Evolutionary conservation across 1,140 invertebrate species (phyloP), one percentile per base, ranked within the genome.

Genomic region (Drosophila elegans): DNA sequence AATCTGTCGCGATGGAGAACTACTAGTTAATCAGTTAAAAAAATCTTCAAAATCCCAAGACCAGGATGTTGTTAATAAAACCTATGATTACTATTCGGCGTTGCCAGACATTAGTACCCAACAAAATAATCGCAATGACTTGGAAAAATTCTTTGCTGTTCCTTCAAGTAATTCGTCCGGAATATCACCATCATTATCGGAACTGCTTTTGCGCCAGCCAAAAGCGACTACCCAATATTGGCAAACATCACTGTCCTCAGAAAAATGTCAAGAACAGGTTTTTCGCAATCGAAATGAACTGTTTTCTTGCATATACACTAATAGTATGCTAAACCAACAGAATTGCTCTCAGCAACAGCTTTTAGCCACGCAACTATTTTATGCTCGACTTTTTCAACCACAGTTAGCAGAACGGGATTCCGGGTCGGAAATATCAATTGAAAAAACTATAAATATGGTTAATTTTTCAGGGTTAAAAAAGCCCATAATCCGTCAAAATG

Each of bases 281-380:
- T 29, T 69, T 48, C 42, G 41, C 10, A 62, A 69, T 34, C 51
- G 25, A 13, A 71, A 67, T 51, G 44, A 80, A 32, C 36, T 78
- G n/a, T 46, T 82, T 25, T 55, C 72, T 9, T 69, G 52, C 0
- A 59, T 80, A 16, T 83, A 77, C 16, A 71, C 11, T 12, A 67
- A 67, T 49, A 79, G 39, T 73, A 38, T 56, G 45, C 46, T 63
- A 12, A 55, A 51, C 29, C 75, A 73, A 38, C 73, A 64, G 41
- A 85, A 59, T 27, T 56, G 55, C 41, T 60, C 67, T 16, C 56
- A 75, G 3, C 74, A 76, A 38, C 84, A 89, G 12, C 42, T 88
- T 16, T 64, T 88, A 46, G 69, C 84, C 3, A 69, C 80, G 27
- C 84, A 88, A 44, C 63, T 88, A 11, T 36, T 88, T 1, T 88